These are phyloP conservation scores for Rhamphomyia laevipes DNA, from an alignment of 2,888 invertebrate genomes.

Conservation along the genomic window DNA sequence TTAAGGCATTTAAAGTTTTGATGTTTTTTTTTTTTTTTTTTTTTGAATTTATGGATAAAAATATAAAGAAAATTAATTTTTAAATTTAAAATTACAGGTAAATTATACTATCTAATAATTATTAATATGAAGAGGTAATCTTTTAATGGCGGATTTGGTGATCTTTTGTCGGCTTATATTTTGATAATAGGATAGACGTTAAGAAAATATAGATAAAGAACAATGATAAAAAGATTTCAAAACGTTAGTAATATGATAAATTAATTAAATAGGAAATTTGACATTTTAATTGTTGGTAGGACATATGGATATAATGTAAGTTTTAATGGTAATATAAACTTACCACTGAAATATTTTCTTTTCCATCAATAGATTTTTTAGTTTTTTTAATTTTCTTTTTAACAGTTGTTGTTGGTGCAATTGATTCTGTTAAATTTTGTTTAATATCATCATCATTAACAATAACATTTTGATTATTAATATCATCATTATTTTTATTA, in stretches of 20 bases:
- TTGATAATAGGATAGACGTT: too few species aligned
- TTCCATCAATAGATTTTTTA: slow-evolving; percentile 48
- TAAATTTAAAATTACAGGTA: too few species aligned
- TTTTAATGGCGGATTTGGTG: too few species aligned
- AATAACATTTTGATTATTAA: neutral
- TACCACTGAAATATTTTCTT: slow-evolving; percentile 57
- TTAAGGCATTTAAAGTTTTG: too few species aligned
- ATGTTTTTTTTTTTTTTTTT: too few species aligned
- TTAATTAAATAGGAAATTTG: slow-evolving; percentile 1
- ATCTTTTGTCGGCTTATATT: too few species aligned
- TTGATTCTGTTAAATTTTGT: neutral
- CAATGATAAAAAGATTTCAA: neutral
- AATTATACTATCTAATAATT: too few species aligned
- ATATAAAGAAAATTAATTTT: too few species aligned
- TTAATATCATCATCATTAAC: neutral
- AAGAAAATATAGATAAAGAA: neutral
- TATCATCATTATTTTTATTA: neutral
- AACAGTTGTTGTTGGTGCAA: slow-evolving; percentile 6
- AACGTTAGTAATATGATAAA: slow-evolving; percentile 15
- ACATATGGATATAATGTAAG: too few species aligned
- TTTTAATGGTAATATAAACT: slow-evolving; percentile 20
- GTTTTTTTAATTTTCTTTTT: slow-evolving; percentile 52
- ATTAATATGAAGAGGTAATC: too few species aligned
- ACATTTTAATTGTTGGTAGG: too few species aligned
- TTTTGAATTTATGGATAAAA: too few species aligned